Evolutionary conservation across 2,888 invertebrate species (phyloP).

Genomic region (Acholoe squamosa): DNA sequence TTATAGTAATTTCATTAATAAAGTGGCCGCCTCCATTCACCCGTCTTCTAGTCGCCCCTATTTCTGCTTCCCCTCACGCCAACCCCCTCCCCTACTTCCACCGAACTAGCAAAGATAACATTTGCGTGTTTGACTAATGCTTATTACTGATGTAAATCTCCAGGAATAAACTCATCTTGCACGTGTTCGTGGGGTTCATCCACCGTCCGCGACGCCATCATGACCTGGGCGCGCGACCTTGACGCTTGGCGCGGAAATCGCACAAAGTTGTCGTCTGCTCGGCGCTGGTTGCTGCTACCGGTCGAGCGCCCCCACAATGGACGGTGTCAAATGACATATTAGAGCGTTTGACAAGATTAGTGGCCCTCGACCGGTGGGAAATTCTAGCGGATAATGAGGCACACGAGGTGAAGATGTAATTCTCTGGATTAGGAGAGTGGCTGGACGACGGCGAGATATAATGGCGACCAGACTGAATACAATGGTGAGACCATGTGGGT

Average conservation of each 20-base stretch:
- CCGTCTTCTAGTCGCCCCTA: too few relatives aligned
- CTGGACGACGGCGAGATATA: not conserved
- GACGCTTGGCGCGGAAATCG: not conserved
- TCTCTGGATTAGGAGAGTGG: not conserved
- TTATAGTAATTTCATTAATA: constrained; percentile 57
- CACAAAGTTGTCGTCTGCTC: constrained; percentile 21
- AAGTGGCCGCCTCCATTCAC: constrained; percentile 39
- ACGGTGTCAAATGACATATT: constrained; percentile 53
- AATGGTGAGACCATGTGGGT: too few relatives aligned
- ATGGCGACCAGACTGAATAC: not conserved
- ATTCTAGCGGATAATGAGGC: constrained; percentile 40
- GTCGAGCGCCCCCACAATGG: constrained; percentile 34
- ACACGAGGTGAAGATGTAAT: constrained; percentile 6
- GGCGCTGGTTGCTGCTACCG: not conserved
- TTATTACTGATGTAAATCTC: constrained; percentile 51
- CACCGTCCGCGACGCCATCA: not conserved
- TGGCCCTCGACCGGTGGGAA: not conserved
- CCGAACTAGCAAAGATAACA: constrained; percentile 14
- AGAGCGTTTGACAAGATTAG: constrained; percentile 30
- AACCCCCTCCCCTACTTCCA: not conserved
- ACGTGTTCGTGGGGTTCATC: not conserved
- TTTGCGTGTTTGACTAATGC: constrained; percentile 49
- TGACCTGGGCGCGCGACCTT: constrained; percentile 12
- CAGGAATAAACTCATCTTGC: constrained; percentile 26
- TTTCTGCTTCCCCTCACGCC: not conserved